Conservation (phyloP, 2,797 vertebrate genomes). For the Natrix natrix region DNA sequence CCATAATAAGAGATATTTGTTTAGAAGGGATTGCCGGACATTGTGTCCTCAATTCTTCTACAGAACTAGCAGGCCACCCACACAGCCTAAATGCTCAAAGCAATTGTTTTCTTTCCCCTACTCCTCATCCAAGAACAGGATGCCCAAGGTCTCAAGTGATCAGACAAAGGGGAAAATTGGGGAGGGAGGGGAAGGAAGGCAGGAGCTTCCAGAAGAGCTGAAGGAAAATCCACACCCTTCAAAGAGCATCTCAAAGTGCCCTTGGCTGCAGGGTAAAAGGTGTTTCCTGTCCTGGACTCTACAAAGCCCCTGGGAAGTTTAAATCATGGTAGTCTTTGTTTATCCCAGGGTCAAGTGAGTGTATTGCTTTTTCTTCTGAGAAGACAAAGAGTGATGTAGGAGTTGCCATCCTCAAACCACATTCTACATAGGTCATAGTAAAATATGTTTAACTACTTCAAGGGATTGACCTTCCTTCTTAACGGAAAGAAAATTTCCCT, state of each 20-base stretch:
- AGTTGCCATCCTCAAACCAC: not conserved
- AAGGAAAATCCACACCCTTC: slow-evolving; percentile 57
- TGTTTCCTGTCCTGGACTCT: slow-evolving; percentile 61
- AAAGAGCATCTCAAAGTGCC: slow-evolving; percentile 59
- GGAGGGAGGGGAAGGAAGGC: slow-evolving; percentile 55
- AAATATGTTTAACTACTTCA: not conserved
- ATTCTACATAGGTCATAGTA: not conserved
- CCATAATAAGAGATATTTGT: slow-evolving; percentile 55
- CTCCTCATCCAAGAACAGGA: slow-evolving; percentile 63
- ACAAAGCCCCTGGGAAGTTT: slow-evolving; percentile 32
- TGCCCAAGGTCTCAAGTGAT: slow-evolving; percentile 57
- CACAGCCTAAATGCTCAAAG: slow-evolving; percentile 53
- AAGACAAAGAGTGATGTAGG: slow-evolving; percentile 12
- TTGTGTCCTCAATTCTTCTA: slow-evolving; percentile 41
- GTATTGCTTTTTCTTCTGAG: slow-evolving; percentile 8
- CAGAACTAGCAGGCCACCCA: slow-evolving; percentile 62
- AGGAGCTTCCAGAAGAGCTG: slow-evolving; percentile 50
- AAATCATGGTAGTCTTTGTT: slow-evolving; percentile 39
- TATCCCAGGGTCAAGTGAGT: slow-evolving; percentile 16
- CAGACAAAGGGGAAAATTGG: slow-evolving; percentile 38
- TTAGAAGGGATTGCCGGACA: slow-evolving; percentile 40
- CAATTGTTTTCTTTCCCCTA: slow-evolving; percentile 56
- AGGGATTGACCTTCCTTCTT: not conserved
- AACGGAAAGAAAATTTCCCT: not conserved
- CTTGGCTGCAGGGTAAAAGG: slow-evolving; percentile 56